Evolutionary conservation across 2,797 vertebrate species (phyloP).

Genomic region (Onychomys leucogaster): DNA sequence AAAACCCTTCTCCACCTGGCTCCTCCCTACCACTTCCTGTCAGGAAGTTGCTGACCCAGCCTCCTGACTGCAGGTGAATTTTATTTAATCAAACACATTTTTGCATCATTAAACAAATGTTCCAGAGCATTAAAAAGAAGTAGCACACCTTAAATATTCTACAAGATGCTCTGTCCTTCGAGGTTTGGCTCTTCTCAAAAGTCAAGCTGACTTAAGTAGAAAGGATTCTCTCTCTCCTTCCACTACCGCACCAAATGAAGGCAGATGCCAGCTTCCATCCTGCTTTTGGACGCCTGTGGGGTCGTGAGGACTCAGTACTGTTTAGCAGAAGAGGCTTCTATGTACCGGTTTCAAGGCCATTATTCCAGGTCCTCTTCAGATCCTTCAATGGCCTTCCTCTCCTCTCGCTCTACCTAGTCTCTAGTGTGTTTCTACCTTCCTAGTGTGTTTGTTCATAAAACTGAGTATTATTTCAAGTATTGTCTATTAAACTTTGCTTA

Average conservation of each 20-base stretch:
- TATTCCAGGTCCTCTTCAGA: not conserved
- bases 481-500: not conserved
- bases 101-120: no score
- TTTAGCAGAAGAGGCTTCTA: not conserved
- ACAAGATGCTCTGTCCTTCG: not conserved
- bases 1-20: no score
- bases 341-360: not conserved
- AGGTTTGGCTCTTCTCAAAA: not conserved
- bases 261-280: not conserved
- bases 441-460: not conserved
- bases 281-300: not conserved
- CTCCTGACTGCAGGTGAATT: no score
- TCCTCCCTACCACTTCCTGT: no score
- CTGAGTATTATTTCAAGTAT: constrained; percentile 18
- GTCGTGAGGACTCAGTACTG: not conserved
- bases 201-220: not conserved
- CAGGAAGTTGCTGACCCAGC: no score
- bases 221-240: not conserved
- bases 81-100: no score
- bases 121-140: no score
- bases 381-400: not conserved
- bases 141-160: not conserved
- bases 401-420: not conserved
- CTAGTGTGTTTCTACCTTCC: not conserved
- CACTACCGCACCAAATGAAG: not conserved